phyloP scores from a whole-genome alignment of 2,797 vertebrate genomes.

The Gymnothorax reevesii region DNA sequence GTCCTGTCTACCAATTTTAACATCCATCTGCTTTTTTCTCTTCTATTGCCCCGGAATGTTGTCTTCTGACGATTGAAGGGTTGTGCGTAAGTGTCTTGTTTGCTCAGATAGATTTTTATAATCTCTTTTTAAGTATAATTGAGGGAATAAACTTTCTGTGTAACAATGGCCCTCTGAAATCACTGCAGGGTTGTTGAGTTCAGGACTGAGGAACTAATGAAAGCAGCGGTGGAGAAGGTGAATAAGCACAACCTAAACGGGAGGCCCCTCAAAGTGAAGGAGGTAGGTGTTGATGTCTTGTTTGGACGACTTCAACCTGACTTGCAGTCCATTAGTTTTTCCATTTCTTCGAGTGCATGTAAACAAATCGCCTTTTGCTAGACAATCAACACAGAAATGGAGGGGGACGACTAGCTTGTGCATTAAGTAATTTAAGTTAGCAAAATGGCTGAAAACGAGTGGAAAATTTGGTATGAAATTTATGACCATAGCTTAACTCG shows the following conservation, averaged over 20 bases:
- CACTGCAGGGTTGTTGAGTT: conserved; percentile 93
- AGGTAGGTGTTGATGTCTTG: conserved; percentile 59
- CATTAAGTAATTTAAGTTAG: too few species aligned
- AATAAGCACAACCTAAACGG: conserved; percentile 96
- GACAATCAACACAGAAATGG: too few species aligned
- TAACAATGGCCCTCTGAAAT: not conserved
- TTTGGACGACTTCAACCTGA: not conserved
- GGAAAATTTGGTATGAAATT: too few species aligned
- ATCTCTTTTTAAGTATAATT: not conserved
- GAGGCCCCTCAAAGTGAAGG: conserved; percentile 94
- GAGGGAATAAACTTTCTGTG: not conserved
- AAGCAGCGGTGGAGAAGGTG: conserved; percentile 94
- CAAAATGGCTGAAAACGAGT: too few species aligned
- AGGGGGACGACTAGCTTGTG: too few species aligned
- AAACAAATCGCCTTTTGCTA: too few species aligned
- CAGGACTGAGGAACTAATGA: conserved; percentile 98
- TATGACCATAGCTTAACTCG: too few species aligned
- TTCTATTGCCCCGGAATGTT: conserved; percentile 49
- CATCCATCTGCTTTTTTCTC: conserved; percentile 42
- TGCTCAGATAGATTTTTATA: not conserved
- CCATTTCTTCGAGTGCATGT: too few species aligned
- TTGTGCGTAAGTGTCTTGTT: conserved; percentile 90
- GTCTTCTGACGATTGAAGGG: conserved; percentile 78
- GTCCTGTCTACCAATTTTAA: conserved; percentile 34
- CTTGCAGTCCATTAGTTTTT: not conserved